These are phyloP conservation scores for Squalus acanthias DNA, from an alignment of 2,797 vertebrate species.

Conservation along the genomic window DNA sequence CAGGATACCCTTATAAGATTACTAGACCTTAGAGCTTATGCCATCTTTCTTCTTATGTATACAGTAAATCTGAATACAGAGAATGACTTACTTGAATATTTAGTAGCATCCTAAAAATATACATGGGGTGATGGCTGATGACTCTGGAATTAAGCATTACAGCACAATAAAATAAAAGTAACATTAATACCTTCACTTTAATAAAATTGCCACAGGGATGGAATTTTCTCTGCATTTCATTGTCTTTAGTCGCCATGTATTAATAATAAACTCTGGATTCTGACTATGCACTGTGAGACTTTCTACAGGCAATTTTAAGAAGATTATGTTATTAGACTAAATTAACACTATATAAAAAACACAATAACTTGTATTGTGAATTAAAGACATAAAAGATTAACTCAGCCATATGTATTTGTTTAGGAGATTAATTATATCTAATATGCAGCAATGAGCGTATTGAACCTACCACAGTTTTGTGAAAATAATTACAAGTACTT, in stretches of 20 bases:
- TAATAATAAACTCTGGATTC: not conserved
- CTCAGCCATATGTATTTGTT: not conserved
- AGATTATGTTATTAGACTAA: not conserved
- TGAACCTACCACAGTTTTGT: not conserved
- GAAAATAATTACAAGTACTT: not conserved
- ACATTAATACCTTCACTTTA: not conserved
- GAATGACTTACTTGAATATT: not conserved
- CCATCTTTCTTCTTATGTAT: not conserved
- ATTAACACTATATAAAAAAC: not conserved
- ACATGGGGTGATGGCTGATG: not conserved
- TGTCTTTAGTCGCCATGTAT: not conserved
- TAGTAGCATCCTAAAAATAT: not conserved
- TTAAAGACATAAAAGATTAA: not conserved
- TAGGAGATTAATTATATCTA: not conserved
- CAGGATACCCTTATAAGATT: not conserved
- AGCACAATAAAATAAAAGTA: not conserved
- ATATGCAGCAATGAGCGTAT: not conserved
- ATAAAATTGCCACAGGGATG: constrained; percentile 2
- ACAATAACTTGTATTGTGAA: not conserved
- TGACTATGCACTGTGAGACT: not conserved
- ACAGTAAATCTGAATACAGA: not conserved
- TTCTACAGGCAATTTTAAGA: not conserved
- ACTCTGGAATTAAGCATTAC: not conserved
- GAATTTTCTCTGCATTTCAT: not conserved
- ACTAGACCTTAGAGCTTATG: not conserved